These are phyloP conservation scores for Pitangus sulphuratus DNA, from an alignment of 2,797 vertebrate genomes.

Conservation along the genomic window DNA sequence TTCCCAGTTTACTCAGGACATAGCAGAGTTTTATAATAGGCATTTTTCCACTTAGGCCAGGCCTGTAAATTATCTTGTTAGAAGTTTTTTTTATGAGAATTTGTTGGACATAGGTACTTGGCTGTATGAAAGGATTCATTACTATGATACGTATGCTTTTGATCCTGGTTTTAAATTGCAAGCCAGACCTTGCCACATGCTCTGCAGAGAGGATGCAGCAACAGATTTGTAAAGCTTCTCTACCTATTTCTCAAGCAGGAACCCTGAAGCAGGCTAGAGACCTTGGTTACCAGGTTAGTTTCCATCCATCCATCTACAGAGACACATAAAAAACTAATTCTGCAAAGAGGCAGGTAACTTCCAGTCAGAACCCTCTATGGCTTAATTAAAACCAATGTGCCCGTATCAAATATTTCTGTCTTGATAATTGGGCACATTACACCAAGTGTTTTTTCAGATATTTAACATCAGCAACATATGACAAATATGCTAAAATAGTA, in stretches of 20 bases:
- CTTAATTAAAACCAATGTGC: background rate
- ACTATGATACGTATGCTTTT: background rate
- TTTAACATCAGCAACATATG: background rate
- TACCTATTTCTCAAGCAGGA: background rate
- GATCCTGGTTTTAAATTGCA: background rate
- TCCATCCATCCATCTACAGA: background rate
- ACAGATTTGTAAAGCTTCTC: background rate
- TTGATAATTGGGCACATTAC: background rate
- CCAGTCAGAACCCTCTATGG: background rate
- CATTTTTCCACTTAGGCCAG: background rate
- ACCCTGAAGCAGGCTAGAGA: background rate
- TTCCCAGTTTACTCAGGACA: background rate
- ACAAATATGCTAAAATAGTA: background rate
- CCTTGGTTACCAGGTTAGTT: background rate
- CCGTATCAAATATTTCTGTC: background rate
- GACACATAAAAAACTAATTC: background rate
- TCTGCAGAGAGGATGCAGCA: background rate
- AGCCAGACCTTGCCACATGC: background rate
- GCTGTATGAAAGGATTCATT: background rate
- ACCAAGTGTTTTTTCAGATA: background rate
- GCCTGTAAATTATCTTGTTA: background rate
- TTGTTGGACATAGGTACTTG: background rate
- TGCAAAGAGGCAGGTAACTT: background rate
- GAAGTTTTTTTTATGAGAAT: background rate
- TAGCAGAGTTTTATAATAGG: background rate